A percentile compares a stretch with the other conserved stretches of the same genome.
Evolutionary conservation across 2,113 vertebrate species (phyloP).

Genomic region (Centropus bengalensis): DNA sequence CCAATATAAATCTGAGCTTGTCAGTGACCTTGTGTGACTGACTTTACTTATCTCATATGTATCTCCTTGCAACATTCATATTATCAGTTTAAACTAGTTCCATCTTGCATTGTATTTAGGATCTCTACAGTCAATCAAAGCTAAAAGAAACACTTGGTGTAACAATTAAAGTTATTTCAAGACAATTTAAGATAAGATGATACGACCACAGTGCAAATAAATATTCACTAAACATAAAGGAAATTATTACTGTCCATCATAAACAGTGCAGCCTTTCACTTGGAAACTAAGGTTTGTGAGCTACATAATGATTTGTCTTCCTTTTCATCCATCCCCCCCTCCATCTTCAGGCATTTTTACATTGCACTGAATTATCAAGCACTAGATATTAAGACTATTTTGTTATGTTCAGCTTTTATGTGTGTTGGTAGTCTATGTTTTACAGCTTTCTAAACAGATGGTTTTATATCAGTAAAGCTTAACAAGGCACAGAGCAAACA

Average conservation of each 20-base stretch:
- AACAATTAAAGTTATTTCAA: neutral
- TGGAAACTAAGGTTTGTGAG: neutral
- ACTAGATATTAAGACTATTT: constrained; percentile 49
- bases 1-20: neutral
- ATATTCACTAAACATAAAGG: neutral
- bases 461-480: constrained; percentile 68
- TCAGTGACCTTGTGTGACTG: neutral
- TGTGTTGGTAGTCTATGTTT: constrained; percentile 57
- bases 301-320: neutral
- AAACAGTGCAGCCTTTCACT: neutral
- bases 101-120: neutral
- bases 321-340: neutral
- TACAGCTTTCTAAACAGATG: constrained; percentile 74
- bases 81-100: neutral
- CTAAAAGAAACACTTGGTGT: neutral
- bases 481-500: constrained; percentile 68
- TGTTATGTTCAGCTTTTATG: constrained; percentile 49
- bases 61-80: neutral
- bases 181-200: neutral
- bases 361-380: neutral
- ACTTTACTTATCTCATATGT: neutral
- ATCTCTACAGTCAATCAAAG: neutral
- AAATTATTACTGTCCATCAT: neutral
- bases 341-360: neutral
- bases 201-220: neutral